A percentile compares a stretch with the other conserved stretches of the same genome.
Evolutionary conservation across 2,888 invertebrate species (phyloP).

Genomic region (Magallana nippona): DNA sequence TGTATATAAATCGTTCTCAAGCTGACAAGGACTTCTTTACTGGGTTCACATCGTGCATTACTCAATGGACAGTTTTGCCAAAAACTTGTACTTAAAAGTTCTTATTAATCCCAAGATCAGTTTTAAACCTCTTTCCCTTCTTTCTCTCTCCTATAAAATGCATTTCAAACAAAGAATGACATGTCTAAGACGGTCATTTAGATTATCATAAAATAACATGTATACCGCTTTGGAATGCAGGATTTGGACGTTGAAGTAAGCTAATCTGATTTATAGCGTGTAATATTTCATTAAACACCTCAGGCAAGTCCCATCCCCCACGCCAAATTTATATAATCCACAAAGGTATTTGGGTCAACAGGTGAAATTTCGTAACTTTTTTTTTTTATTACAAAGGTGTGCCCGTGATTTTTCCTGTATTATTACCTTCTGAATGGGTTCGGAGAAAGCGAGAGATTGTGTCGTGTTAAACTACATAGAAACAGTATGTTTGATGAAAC

Average conservation of each 20-base stretch:
- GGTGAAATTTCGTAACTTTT: neutral
- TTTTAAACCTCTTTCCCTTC: neutral
- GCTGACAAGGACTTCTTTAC: neutral
- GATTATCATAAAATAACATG: neutral
- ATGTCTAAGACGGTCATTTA: neutral
- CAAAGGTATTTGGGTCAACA: constrained; percentile 16
- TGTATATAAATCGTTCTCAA: neutral
- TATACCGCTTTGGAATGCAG: neutral
- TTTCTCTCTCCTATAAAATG: neutral
- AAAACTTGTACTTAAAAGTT: neutral
- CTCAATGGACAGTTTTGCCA: constrained; percentile 6
- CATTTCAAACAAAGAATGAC: neutral
- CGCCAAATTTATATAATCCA: neutral
- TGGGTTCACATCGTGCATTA: neutral
- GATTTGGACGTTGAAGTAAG: neutral
- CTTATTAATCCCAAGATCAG: neutral
- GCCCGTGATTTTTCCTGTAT: neutral
- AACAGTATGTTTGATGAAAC: no score
- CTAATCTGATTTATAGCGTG: neutral
- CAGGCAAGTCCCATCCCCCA: neutral
- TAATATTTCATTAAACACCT: neutral
- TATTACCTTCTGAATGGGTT: no score
- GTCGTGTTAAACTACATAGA: no score
- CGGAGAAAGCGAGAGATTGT: no score
- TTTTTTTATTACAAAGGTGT: neutral